Conservation (phyloP, 2,797 vertebrate species). For the Acrocephalus scirpaceus region DNA sequence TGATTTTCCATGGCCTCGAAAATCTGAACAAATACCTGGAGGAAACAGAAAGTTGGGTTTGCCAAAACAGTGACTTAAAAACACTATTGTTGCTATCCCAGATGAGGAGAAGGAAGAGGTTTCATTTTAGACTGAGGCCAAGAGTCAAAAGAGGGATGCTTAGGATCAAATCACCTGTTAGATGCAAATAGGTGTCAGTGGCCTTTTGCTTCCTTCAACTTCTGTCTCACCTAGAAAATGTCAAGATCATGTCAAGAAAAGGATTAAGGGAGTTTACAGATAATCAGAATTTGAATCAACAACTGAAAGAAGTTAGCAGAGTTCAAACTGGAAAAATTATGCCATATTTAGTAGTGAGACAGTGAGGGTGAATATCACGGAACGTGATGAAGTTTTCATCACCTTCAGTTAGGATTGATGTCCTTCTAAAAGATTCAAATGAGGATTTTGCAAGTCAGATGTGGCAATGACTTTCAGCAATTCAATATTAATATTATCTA, state of each 20-base stretch:
- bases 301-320: not conserved
- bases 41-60: not conserved
- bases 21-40: not conserved
- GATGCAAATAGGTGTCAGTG: not conserved
- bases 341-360: not conserved
- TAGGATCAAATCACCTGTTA: not conserved
- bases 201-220: not conserved
- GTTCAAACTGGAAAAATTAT: not conserved
- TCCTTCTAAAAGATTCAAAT: not conserved
- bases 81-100: not conserved
- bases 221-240: not conserved
- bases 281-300: not conserved
- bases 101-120: not conserved
- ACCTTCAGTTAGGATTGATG: not conserved
- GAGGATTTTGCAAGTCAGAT: not conserved
- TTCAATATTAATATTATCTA: not conserved
- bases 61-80: not conserved
- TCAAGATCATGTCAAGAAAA: not conserved
- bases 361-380: not conserved
- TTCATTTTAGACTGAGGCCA: not conserved
- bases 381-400: not conserved
- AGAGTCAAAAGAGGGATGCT: not conserved
- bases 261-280: not conserved
- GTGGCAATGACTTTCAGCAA: not conserved
- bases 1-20: not conserved